These are phyloP conservation scores for Campylorhamphus procurvoides DNA, from an alignment of 2,113 vertebrate genomes.

Conservation along the genomic window DNA sequence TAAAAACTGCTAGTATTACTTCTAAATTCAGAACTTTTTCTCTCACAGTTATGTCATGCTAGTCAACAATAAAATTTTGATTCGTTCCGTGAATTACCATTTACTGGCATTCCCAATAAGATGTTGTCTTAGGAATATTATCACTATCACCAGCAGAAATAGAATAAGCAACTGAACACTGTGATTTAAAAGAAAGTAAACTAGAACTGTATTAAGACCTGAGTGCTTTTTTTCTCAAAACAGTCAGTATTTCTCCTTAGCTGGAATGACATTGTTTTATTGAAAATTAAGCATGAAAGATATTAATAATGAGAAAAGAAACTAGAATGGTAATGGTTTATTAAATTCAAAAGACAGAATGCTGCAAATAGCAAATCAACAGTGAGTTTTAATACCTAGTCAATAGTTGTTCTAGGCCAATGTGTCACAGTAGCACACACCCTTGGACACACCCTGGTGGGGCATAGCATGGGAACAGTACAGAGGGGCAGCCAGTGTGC, in stretches of 20 bases:
- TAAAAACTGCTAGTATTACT: background rate
- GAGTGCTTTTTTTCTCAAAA: background rate
- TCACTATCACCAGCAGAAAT: background rate
- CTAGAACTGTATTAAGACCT: background rate
- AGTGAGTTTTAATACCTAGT: background rate
- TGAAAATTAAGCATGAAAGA: background rate
- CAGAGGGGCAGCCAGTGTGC: background rate
- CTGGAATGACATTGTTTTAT: background rate
- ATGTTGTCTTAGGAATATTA: background rate
- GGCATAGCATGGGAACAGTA: accelerated
- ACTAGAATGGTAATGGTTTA: background rate
- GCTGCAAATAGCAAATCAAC: background rate
- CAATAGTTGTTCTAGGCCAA: background rate
- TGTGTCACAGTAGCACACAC: background rate
- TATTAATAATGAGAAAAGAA: background rate
- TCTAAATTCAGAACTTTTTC: background rate
- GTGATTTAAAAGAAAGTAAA: background rate
- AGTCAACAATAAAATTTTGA: background rate
- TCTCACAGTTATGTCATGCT: background rate
- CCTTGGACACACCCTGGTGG: background rate
- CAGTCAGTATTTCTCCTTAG: background rate
- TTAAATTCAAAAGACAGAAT: background rate
- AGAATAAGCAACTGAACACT: background rate
- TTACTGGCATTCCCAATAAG: background rate
- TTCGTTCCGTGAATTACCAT: background rate